These are phyloP conservation scores for Myanophis thanlyinensis DNA, from an alignment of 2,113 vertebrate species.

Conservation along the genomic window DNA sequence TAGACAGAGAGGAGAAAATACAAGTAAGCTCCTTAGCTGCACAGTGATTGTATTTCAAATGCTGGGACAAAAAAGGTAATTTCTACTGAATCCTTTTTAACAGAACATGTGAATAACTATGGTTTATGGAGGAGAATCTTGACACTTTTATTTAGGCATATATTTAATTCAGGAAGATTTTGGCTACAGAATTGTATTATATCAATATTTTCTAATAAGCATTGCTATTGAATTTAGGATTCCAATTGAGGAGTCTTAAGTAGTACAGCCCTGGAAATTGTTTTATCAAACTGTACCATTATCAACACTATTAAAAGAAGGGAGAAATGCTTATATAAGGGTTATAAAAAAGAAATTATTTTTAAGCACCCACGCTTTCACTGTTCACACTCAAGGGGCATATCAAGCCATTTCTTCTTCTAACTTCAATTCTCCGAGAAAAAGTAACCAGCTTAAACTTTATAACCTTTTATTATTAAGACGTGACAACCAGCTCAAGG, in stretches of 20 bases:
- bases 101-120: not conserved
- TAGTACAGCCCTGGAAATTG: not conserved
- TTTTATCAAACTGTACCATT: not conserved
- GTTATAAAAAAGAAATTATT: not conserved
- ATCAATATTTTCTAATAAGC: not conserved
- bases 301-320: not conserved
- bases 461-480: not conserved
- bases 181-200: not conserved
- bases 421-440: not conserved
- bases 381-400: not conserved
- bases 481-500: not conserved
- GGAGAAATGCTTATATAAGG: not conserved
- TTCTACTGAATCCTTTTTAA: not conserved
- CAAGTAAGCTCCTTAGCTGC: not conserved
- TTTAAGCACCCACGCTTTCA: not conserved
- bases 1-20: not conserved
- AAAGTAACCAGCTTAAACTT: no score
- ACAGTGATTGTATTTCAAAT: not conserved
- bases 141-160: not conserved
- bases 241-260: not conserved
- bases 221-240: not conserved
- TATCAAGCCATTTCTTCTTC: not conserved
- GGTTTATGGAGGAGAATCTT: not conserved
- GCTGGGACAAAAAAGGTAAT: not conserved
- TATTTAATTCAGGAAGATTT: not conserved